phyloP scores from a whole-genome alignment of 2,888 invertebrate species.

The Pachycephus smyrnensis region DNA sequence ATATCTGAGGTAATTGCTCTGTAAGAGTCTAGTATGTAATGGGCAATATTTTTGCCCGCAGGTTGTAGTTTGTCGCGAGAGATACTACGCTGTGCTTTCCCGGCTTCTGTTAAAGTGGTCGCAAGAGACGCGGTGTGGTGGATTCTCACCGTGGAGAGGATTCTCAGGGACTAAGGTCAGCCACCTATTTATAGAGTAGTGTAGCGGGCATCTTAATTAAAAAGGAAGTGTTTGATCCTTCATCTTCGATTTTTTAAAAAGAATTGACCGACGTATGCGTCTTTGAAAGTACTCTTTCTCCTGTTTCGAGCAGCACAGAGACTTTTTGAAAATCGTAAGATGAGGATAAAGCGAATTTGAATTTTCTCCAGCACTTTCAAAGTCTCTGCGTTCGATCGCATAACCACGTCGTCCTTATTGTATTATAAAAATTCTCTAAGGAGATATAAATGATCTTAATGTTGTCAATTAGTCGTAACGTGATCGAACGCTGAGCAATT shows the following conservation, averaged over 20 bases:
- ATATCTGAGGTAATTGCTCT: neutral
- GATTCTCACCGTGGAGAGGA: conserved; percentile 37
- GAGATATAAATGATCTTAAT: too few relatives aligned
- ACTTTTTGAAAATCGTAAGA: neutral
- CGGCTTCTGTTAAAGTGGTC: conserved; percentile 20
- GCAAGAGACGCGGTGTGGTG: conserved; percentile 33
- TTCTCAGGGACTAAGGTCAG: conserved; percentile 27
- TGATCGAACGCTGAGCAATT: too few relatives aligned
- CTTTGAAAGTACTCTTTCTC: neutral
- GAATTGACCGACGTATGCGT: neutral
- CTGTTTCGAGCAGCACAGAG: neutral
- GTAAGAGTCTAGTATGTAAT: conserved; percentile 36
- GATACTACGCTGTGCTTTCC: conserved; percentile 32
- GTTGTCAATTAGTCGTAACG: too few relatives aligned
- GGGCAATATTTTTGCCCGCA: conserved; percentile 56
- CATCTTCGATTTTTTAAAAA: neutral
- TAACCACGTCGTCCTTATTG: too few relatives aligned
- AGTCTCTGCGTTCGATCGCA: too few relatives aligned
- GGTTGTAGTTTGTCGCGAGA: conserved; percentile 39
- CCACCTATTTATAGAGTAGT: conserved; percentile 35
- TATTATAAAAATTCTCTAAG: too few relatives aligned
- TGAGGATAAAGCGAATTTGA: neutral
- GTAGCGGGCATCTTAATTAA: conserved; percentile 11
- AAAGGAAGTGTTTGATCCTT: neutral
- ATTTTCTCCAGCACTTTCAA: neutral